Conservation (phyloP, 2,888 invertebrate genomes). For the Aspidiotus rigidus region DNA sequence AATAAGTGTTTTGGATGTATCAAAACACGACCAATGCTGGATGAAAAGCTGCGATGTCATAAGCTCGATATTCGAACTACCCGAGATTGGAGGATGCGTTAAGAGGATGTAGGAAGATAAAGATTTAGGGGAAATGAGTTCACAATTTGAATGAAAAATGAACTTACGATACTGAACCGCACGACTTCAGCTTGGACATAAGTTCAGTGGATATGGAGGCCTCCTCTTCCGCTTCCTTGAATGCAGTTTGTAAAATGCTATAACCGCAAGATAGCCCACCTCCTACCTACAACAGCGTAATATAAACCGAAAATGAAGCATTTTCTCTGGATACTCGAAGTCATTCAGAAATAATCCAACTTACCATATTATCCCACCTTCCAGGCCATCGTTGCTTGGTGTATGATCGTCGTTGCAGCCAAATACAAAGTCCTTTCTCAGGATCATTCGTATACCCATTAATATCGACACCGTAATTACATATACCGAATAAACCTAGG, state of each 20-base stretch:
- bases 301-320: background rate
- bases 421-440: conserved; percentile 74
- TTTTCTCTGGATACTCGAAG: background rate
- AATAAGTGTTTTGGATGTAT: too few species aligned
- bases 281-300: conserved; percentile 51
- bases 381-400: conserved; percentile 94
- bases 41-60: too few species aligned
- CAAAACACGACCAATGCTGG: too few species aligned
- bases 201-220: conserved; percentile 77
- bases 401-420: conserved; percentile 83
- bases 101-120: background rate
- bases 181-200: conserved; percentile 63
- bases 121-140: background rate
- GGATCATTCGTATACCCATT: conserved; percentile 85
- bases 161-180: conserved; percentile 70
- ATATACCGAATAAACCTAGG: conserved; percentile 73
- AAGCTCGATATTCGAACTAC: too few species aligned
- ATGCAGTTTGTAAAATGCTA: conserved; percentile 77
- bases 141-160: background rate
- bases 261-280: conserved; percentile 85
- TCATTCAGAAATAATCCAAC: background rate
- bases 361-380: conserved; percentile 86
- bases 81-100: background rate
- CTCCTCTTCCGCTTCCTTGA: conserved; percentile 90
- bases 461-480: conserved; percentile 89